These are phyloP conservation scores for Saturnia pavonia DNA, from an alignment of 2,888 invertebrate species.

Conservation along the genomic window DNA sequence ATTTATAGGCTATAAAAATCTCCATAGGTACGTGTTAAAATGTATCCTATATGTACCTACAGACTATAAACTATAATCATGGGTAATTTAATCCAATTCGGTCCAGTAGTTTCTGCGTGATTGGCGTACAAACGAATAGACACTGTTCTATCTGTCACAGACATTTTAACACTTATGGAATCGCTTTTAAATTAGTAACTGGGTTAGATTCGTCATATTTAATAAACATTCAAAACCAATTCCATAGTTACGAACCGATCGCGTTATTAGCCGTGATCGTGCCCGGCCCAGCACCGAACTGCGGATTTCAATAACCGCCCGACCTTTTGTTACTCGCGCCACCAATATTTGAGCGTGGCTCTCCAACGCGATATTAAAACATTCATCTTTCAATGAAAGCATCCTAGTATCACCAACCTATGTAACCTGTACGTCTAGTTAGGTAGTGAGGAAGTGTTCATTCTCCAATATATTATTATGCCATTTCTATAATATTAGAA, in stretches of 20 bases:
- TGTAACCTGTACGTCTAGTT: constrained; percentile 11
- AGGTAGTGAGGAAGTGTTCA: not conserved
- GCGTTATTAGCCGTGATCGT: constrained; percentile 74
- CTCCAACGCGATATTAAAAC: constrained; percentile 71
- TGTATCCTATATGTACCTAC: too few relatives aligned
- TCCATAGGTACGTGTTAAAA: too few relatives aligned
- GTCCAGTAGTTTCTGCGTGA: too few relatives aligned
- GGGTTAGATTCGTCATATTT: not conserved
- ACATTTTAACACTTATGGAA: too few relatives aligned
- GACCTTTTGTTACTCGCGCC: constrained; percentile 76
- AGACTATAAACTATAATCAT: too few relatives aligned
- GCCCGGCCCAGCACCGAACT: constrained; percentile 45
- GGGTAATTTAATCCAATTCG: too few relatives aligned
- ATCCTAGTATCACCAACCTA: constrained; percentile 16
- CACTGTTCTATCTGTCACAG: too few relatives aligned
- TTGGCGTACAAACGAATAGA: too few relatives aligned
- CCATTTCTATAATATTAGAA: too few relatives aligned
- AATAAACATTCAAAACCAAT: constrained; percentile 19
- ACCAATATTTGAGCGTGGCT: constrained; percentile 71
- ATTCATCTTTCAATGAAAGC: constrained; percentile 54
- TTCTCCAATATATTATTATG: not conserved
- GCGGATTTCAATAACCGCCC: constrained; percentile 74
- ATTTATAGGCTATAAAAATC: too few relatives aligned
- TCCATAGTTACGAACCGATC: constrained; percentile 40
- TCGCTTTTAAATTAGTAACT: too few relatives aligned